phyloP scores from a whole-genome alignment of 1,140 invertebrate species.

The Drosophila pallidifrons region DNA sequence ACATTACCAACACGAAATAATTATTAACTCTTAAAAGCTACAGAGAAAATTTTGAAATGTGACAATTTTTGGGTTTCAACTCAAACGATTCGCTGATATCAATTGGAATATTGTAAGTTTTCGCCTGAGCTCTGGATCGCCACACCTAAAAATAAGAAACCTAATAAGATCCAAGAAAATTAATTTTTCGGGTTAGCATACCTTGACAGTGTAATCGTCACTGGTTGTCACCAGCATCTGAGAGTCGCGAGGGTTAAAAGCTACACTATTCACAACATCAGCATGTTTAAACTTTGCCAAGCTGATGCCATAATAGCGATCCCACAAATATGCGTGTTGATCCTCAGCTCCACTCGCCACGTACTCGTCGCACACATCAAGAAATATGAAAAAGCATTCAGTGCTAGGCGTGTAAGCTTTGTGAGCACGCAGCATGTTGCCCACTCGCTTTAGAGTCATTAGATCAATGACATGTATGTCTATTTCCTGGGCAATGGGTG shows the following conservation, averaged over 20 bases:
- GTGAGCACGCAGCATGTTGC: constrained; percentile 93
- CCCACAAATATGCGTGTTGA: constrained; percentile 94
- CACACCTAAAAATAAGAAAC: constrained; percentile 58
- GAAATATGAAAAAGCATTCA: constrained; percentile 95
- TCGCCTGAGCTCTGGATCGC: constrained; percentile 70
- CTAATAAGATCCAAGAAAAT: background rate
- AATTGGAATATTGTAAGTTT: constrained; percentile 58
- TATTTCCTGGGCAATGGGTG: constrained; percentile 96
- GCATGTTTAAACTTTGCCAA: constrained; percentile 91
- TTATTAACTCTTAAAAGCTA: constrained; percentile 10
- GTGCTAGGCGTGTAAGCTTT: constrained; percentile 95
- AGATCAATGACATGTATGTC: constrained; percentile 96
- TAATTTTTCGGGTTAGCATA: constrained; percentile 78
- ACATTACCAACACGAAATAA: constrained; percentile 34
- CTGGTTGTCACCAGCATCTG: constrained; percentile 95
- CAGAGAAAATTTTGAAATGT: no score
- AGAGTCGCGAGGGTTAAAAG: constrained; percentile 93
- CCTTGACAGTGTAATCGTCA: constrained; percentile 92
- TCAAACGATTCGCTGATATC: constrained; percentile 73
- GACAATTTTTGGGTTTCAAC: constrained; percentile 66
- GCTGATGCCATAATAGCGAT: constrained; percentile 93
- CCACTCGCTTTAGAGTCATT: constrained; percentile 91
- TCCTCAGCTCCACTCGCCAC: constrained; percentile 96
- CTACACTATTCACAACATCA: constrained; percentile 95
- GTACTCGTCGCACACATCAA: constrained; percentile 94